A percentile compares a stretch with the other conserved stretches of the same genome.
These are phyloP conservation scores for Chloroceryle inda DNA, from an alignment of 2,797 vertebrate genomes.

Conservation along the genomic window DNA sequence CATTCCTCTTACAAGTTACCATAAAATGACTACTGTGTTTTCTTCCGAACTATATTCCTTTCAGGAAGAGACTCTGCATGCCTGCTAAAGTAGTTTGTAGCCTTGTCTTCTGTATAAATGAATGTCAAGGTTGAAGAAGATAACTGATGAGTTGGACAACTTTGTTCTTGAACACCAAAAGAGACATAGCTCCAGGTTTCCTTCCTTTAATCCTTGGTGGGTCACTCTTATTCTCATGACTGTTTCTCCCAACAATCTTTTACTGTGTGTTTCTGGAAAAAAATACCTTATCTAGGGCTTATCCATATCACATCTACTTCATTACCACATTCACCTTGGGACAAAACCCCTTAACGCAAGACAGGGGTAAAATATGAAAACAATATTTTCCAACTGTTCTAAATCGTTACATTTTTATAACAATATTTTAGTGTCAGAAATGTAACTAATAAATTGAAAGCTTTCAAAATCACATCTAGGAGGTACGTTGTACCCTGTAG, in stretches of 20 bases:
- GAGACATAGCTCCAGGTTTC: constrained; percentile 52
- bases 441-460: constrained; percentile 33
- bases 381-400: not conserved
- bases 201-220: constrained; percentile 53
- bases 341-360: constrained; percentile 15
- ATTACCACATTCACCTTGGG: not conserved
- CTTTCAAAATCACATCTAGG: constrained; percentile 52
- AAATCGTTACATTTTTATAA: constrained; percentile 39
- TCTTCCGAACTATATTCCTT: constrained; percentile 28
- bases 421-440: constrained; percentile 42
- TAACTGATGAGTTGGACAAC: constrained; percentile 57
- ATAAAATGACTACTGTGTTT: constrained; percentile 32
- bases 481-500: constrained; percentile 11
- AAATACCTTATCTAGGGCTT: constrained; percentile 29
- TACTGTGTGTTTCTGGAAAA: constrained; percentile 29
- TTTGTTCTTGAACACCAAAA: constrained; percentile 33
- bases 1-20: constrained; percentile 15
- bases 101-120: constrained; percentile 26
- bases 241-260: not conserved
- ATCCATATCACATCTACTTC: constrained; percentile 5
- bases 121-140: constrained; percentile 62
- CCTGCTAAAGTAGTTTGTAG: constrained; percentile 59
- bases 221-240: not conserved
- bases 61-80: not conserved
- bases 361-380: constrained; percentile 3